Base-by-base conservation (phyloP, 1,140 invertebrate genomes). In the Hestina assimilis region DNA sequence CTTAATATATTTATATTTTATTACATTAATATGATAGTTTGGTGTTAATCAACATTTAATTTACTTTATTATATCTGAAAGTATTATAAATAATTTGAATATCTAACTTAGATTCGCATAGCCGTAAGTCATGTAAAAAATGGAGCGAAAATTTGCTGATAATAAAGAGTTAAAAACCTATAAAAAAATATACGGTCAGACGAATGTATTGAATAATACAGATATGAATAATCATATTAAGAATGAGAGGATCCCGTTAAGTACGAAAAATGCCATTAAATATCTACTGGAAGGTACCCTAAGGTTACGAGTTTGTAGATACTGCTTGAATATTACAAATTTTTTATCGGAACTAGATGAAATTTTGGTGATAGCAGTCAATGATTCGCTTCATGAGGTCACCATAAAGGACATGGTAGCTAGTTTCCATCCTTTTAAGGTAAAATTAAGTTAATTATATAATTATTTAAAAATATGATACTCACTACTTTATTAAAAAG, bases 361-460 rank as follows among this genome's bases (percentile, higher is more conserved):
- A 63, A 66, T 85, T 8, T 54, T 83, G 4, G 73, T 80, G 21
- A 55, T 88, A 21, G 81, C 63, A 6, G 67, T 70, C 14, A 67
- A 68, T 40, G 73, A 69, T 41, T 59, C 55, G 6, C 23, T 84
- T 4, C 83, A 80, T 42, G 80, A 83, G 58, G 73, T 88, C 19
- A 72, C 79, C 21, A 71, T 88, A 41, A 65, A 66, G 15, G 80
- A 83, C 53, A 83, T 88, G 60, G 55, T 88, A 8, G 76, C 79
- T 7, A 75, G 73, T 59, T 75, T 88, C 42, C 68, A 85, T 69
- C 83, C 84, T n/a, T 71, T 73, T 50, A 75, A 86, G 83, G 84
- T 59, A 53, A 47, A 17, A 15, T 20, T 33, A n/a, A n/a, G 1
- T 31, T n/a, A 14, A 26, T 4, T 0, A 15, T 12, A 26, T 28